Evolutionary conservation across 2,888 invertebrate genomes (phyloP), one percentile per base, ranked within the genome.

Genomic region (Lasioglossum villosulum): DNA sequence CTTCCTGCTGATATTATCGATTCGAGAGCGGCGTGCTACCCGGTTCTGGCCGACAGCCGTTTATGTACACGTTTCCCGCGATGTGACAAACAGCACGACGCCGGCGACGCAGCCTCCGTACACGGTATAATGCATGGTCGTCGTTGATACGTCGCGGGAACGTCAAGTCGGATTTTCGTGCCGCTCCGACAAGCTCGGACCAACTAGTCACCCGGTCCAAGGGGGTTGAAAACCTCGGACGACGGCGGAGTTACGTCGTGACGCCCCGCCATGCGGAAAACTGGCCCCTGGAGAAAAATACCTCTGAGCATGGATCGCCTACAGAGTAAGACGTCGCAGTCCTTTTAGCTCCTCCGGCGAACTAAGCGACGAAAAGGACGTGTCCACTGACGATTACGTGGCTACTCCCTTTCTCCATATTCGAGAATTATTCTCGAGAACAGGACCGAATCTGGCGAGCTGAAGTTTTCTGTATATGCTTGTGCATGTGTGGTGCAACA

Each of bases 51-150:
- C 90, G 88, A 89, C 90, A 87, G 82, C 87, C 90, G 88, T 86
- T 91, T 89, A 89, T 81, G 83, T 80, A 84, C 84, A 81, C 82
- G 90, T 84, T 87, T 80, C 81, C 82, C 87, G 86, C 87, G 88
- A 85, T 86, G 86, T 90, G 86, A 88, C 90, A 91, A 91, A 88
- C 88, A 90, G 90, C 88, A 73, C 88, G 88, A 90, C 86, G 83
- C 86, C 70, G 52, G 19, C 84, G 84, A 83, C 75, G 86, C 81
- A 56, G 75, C 75, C 75, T 56, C 72, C 82, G 80, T 75, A 12
- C 75, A 76, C 76, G 80, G 78, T 80, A 86, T 90, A 88, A 86
- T 75, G 77, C 77, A 81, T 81, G 66, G 63, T 75, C 66, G 75
- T 78, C 80, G 88, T 88, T 88, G 88, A 90, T 90, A 90, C 80